These are phyloP conservation scores for Parnassius glacialis DNA, from an alignment of 2,888 invertebrate species.

Conservation along the genomic window DNA sequence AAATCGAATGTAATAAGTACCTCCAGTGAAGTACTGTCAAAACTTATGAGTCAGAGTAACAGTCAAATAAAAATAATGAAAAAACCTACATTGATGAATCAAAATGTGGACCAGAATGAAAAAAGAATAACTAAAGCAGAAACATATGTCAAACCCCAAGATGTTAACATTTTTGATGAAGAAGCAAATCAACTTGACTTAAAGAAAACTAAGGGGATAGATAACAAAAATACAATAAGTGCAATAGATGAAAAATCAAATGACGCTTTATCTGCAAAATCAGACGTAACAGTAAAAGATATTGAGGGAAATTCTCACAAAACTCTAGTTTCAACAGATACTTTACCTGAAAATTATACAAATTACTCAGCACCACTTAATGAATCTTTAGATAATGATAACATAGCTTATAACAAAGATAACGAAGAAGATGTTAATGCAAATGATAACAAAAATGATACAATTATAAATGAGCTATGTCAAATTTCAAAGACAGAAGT, in stretches of 20 bases:
- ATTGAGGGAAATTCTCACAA: background rate
- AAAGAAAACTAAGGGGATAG: background rate
- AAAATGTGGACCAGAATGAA: slow-evolving; percentile 28
- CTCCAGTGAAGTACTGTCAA: slow-evolving; percentile 60
- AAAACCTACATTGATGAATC: slow-evolving; percentile 39
- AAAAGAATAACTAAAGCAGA: slow-evolving; percentile 18
- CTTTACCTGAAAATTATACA: background rate
- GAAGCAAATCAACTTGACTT: slow-evolving; percentile 2
- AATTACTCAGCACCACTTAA: background rate
- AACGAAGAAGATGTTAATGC: background rate
- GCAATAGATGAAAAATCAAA: slow-evolving; percentile 2
- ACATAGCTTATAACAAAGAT: background rate
- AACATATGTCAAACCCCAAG: background rate
- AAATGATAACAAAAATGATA: background rate
- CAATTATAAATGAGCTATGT: slow-evolving; percentile 1
- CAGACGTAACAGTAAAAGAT: background rate
- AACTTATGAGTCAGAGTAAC: slow-evolving; percentile 64
- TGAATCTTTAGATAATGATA: background rate
- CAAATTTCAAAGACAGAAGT: background rate
- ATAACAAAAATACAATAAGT: background rate
- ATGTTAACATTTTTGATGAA: background rate
- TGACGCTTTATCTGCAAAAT: background rate
- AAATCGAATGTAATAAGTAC: slow-evolving; percentile 38
- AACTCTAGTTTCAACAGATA: background rate
- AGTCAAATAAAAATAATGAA: slow-evolving; percentile 70